Evolutionary conservation across 1,140 invertebrate genomes (phyloP).

Genomic region (Paraescarpia echinospica): DNA sequence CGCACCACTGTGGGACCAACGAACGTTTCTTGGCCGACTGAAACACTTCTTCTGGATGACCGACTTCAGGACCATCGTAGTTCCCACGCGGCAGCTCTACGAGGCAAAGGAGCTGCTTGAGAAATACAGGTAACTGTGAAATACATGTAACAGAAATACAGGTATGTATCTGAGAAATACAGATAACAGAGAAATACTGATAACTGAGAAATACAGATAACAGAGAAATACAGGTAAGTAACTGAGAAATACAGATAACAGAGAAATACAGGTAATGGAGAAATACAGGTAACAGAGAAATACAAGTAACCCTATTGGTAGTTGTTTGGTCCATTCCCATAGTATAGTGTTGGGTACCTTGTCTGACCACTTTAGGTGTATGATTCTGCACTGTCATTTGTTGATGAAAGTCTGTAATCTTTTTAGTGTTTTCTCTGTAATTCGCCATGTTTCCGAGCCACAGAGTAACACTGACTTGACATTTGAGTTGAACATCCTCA

Average conservation of each 20-base stretch:
- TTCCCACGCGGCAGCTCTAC: slow-evolving; percentile 36
- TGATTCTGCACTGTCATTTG: too few species aligned
- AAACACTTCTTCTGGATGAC: slow-evolving; percentile 54
- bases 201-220: neutral
- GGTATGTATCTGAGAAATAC: neutral
- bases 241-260: neutral
- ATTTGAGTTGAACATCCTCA: too few species aligned
- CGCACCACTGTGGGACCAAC: slow-evolving; percentile 48
- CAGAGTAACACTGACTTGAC: too few species aligned
- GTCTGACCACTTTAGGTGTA: too few species aligned
- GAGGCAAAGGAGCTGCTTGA: slow-evolving; percentile 63
- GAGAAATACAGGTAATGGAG: neutral
- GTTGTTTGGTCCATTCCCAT: too few species aligned
- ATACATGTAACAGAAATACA: neutral
- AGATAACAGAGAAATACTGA: neutral
- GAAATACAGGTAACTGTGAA: slow-evolving; percentile 68
- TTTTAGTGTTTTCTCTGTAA: too few species aligned
- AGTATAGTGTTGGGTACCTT: too few species aligned
- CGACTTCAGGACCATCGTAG: slow-evolving; percentile 46
- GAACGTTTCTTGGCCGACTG: slow-evolving; percentile 49
- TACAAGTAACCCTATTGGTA: too few species aligned
- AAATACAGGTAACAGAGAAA: too few species aligned
- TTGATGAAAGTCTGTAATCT: too few species aligned
- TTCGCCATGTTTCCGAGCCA: too few species aligned
- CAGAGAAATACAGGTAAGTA: neutral